A percentile compares a stretch with the other conserved stretches of the same genome.
Evolutionary conservation across 2,113 vertebrate genomes (phyloP).

Genomic region (Ceyx margarethae): DNA sequence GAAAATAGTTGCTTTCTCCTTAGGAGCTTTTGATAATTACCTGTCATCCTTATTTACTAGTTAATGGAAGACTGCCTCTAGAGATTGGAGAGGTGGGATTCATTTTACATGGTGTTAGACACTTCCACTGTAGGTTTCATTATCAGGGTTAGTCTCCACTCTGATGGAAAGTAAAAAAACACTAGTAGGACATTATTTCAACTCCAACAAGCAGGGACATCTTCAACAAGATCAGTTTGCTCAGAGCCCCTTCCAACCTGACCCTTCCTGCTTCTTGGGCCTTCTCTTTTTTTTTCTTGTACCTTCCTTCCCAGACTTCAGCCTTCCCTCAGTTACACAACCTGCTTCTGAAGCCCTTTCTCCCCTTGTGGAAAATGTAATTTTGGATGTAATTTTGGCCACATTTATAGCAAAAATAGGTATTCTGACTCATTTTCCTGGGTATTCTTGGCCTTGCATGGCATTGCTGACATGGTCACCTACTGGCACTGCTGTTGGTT

Average conservation of each 20-base stretch:
- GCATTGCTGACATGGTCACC: background rate
- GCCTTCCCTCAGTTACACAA: background rate
- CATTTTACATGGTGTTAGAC: background rate
- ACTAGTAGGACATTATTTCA: background rate
- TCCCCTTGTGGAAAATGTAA: accelerated
- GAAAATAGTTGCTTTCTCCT: background rate
- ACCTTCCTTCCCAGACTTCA: background rate
- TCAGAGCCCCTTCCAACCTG: background rate
- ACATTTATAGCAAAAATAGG: background rate
- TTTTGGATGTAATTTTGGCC: background rate
- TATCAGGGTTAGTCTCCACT: background rate
- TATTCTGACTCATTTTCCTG: background rate
- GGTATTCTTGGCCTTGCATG: background rate
- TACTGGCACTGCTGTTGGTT: background rate
- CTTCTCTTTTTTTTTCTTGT: background rate
- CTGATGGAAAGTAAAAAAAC: background rate
- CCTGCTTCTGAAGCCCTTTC: background rate
- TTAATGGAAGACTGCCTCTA: background rate
- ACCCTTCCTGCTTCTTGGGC: background rate
- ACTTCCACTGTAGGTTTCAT: background rate
- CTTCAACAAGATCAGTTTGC: background rate
- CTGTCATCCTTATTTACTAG: background rate
- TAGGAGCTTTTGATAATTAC: background rate
- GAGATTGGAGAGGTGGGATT: background rate
- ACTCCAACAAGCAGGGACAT: background rate